Evolutionary conservation across 2,113 vertebrate genomes (phyloP), one percentile per base, ranked within the genome.

Genomic region (Ceuthmochares aereus): DNA sequence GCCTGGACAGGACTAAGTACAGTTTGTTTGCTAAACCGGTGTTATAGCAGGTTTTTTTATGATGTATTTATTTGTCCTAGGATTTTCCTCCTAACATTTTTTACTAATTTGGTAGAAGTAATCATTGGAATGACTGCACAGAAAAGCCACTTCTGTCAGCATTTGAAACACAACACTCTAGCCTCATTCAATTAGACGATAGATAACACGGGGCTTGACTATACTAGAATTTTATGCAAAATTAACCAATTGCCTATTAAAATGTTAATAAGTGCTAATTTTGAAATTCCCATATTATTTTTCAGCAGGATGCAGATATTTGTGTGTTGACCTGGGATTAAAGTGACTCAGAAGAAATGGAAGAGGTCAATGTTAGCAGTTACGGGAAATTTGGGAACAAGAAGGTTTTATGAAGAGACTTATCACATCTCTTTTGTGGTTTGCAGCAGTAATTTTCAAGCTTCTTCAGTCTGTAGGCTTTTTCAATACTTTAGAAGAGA

Each of bases 161-260:
- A 0, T 78, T 90, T 64, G 51, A 84, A 87, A 60, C 49, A 25
- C 22, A 62, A 32, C 47, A 36, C 27, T 92, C 29, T 51, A 54
- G 25, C 12, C 15, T 85, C 4, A 5, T 63, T 93, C 66, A 63
- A 1, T 70, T 86, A 78, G 21, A 90, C 6, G 14, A 32, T 90
- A 80, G 81, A 64, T 93, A 94, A 72, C 20, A 29, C 6, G 19
- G 52, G 88, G 76, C 90, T 93, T 91, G 85, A 88, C 79, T 93
- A 73, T 55, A 87, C 64, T 95, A 84, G 93, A 89, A 87, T 88
- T 92, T 84, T 94, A 85, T 91, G 87, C 82, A 87, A 93, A 96
- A 95, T 84, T 55, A 86, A 67, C 82, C 55, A 59, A 69, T 93
- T 87, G 67, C 27, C 43, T 73, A 37, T 91, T 87, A 93, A 83